Evolutionary conservation across 1,140 invertebrate species (phyloP), one percentile per base, ranked within the genome.

Genomic region (Drosophila elegans): DNA sequence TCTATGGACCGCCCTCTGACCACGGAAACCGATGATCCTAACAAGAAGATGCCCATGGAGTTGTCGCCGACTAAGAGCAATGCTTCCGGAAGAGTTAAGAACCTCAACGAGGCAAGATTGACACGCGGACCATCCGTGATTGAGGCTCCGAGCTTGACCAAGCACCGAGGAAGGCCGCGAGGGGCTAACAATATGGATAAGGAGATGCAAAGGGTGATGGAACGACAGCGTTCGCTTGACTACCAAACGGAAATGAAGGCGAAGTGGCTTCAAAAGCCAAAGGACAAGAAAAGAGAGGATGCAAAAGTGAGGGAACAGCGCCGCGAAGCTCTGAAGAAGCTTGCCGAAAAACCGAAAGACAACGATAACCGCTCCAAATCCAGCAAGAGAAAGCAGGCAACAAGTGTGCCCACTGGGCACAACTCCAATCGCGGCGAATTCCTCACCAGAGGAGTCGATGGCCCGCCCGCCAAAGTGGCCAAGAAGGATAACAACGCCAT

Each of bases 351-450:
- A 55, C 51, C 10, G 0, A 46, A 10, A 29, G 27, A 21, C 11
- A 10, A 44, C 0, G 38, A 21, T 4, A 29, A 29, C 4, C 12
- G 0, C 27, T n/a, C 25, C 6, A 64, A 4, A 1, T 11, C 4
- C 4, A 51, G 38, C 21, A 63, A 64, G 4, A 44, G 60, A 1
- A 86, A 86, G 38, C 49, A 59, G 3, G 48, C 60, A 5, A 60
- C 57, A 21, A 77, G n/a, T 12, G 61, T 78, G 9, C 83, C 68
- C 3, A 69, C 52, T 6, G 45, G 59, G 21, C 29, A 59, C 44
- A 71, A 79, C 41, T 61, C 55, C 0, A 92, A 91, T 59, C 79
- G 91, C n/a, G 91, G 88, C 1, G 82, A 61, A 2, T 90, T 92
- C 48, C 71, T 92, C 0, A 82, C 79, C 9, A 67, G 59, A 10